Evolutionary conservation across 2,888 invertebrate genomes (phyloP).

Genomic region (Bellardia bayeri): DNA sequence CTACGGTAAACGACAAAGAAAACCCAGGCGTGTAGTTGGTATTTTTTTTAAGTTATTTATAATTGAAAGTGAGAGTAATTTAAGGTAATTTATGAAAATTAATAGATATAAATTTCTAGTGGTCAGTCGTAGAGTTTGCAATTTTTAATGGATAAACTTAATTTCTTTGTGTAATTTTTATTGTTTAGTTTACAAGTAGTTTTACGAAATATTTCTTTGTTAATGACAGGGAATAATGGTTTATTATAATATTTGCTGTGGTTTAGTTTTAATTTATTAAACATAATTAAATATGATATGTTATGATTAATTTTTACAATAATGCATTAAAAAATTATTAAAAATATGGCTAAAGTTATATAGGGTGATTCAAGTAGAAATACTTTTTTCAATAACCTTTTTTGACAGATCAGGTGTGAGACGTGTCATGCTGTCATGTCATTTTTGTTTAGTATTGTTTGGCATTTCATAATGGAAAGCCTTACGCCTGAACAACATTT

Average conservation of each 20-base stretch:
- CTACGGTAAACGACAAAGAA: slow-evolving; percentile 15
- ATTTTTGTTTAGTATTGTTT: too few relatives aligned
- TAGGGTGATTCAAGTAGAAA: too few relatives aligned
- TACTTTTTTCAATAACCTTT: too few relatives aligned
- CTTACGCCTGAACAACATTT: too few relatives aligned
- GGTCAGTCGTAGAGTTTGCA: slow-evolving; percentile 4
- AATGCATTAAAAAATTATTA: not conserved
- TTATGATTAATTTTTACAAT: not conserved
- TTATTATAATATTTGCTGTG: slow-evolving; percentile 2
- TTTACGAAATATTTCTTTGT: not conserved
- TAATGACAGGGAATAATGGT: not conserved
- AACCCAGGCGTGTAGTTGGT: slow-evolving; percentile 29
- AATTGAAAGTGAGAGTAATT: slow-evolving; percentile 70
- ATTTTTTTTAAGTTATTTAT: slow-evolving; percentile 27
- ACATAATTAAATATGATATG: not conserved
- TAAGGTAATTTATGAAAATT: slow-evolving; percentile 67
- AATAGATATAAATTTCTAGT: slow-evolving; percentile 47
- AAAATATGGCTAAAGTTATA: too few relatives aligned
- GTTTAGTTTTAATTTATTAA: slow-evolving; percentile 4
- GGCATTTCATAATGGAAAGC: too few relatives aligned
- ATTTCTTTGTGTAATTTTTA: not conserved
- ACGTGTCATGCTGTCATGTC: too few relatives aligned
- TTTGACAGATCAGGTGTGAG: too few relatives aligned
- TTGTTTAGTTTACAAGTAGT: not conserved
- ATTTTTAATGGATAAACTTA: slow-evolving; percentile 16